Evolutionary conservation across 2,113 vertebrate genomes (phyloP).

Genomic region (Morone saxatilis): DNA sequence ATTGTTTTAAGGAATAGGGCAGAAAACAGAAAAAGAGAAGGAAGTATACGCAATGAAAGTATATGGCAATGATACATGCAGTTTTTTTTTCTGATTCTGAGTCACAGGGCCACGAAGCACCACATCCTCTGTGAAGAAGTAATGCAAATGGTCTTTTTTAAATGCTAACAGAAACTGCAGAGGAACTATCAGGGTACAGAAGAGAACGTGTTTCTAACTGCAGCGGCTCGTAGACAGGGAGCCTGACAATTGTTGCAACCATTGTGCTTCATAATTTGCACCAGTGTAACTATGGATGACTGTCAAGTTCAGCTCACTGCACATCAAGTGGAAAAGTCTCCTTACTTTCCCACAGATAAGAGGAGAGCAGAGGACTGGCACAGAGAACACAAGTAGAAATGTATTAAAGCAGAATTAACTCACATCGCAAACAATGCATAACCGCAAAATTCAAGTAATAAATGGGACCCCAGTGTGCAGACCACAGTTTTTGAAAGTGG

Average conservation of each 20-base stretch:
- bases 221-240: constrained; percentile 7
- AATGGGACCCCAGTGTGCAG: neutral
- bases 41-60: constrained; percentile 49
- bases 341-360: constrained; percentile 52
- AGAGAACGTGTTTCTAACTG: neutral
- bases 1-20: constrained; percentile 27
- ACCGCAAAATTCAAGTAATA: neutral
- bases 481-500: neutral
- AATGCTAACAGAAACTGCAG: neutral
- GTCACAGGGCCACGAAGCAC: neutral
- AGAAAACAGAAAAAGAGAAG: constrained; percentile 62
- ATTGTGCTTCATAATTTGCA: constrained; percentile 33
- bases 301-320: constrained; percentile 57
- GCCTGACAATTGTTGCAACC: constrained; percentile 26
- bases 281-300: constrained; percentile 39
- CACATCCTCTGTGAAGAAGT: neutral
- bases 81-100: constrained; percentile 13
- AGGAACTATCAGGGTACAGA: neutral
- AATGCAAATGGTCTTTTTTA: neutral
- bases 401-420: neutral
- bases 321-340: constrained; percentile 56
- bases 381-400: neutral
- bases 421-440: neutral
- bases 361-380: neutral
- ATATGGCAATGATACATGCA: neutral